A percentile compares a stretch with the other conserved stretches of the same genome.
Conservation (phyloP, 2,888 invertebrate genomes). For the Chesias legatella region DNA sequence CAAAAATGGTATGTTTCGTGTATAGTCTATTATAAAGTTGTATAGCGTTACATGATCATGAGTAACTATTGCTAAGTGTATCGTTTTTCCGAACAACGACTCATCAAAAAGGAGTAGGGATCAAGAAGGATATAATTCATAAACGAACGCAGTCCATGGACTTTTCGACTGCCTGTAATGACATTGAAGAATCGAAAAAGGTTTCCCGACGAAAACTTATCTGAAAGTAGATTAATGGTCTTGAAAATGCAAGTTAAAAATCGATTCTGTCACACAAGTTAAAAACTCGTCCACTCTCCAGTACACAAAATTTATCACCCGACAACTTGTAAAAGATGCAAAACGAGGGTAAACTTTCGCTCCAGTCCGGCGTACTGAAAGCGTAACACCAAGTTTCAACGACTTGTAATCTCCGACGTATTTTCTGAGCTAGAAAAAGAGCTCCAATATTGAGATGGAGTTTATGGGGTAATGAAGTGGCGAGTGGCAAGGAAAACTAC, state of each 20-base stretch:
- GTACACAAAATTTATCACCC: conserved; percentile 39
- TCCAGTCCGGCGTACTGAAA: neutral
- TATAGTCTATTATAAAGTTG: too few relatives aligned
- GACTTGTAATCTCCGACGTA: conserved; percentile 12
- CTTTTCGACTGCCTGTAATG: too few relatives aligned
- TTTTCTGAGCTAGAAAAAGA: conserved; percentile 10
- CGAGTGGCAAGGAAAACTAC: conserved; percentile 2
- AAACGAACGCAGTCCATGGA: too few relatives aligned
- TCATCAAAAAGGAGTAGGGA: too few relatives aligned
- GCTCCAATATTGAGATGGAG: conserved; percentile 13
- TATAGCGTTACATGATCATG: too few relatives aligned
- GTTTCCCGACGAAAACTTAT: conserved; percentile 1
- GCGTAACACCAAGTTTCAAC: conserved; percentile 11
- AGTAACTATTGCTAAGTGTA: too few relatives aligned
- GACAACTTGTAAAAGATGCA: conserved; percentile 38
- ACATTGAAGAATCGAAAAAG: too few relatives aligned
- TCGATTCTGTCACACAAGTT: conserved; percentile 36
- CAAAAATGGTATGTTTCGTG: too few relatives aligned
- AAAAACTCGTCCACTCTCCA: conserved; percentile 31
- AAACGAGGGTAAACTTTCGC: conserved; percentile 28
- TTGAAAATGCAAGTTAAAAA: conserved; percentile 34
- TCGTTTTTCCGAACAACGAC: too few relatives aligned
- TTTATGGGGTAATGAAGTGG: neutral
- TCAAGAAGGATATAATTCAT: too few relatives aligned
- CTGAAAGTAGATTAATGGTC: conserved; percentile 10